phyloP scores from a whole-genome alignment of 2,113 vertebrate genomes.

The Pao palembangensis region DNA sequence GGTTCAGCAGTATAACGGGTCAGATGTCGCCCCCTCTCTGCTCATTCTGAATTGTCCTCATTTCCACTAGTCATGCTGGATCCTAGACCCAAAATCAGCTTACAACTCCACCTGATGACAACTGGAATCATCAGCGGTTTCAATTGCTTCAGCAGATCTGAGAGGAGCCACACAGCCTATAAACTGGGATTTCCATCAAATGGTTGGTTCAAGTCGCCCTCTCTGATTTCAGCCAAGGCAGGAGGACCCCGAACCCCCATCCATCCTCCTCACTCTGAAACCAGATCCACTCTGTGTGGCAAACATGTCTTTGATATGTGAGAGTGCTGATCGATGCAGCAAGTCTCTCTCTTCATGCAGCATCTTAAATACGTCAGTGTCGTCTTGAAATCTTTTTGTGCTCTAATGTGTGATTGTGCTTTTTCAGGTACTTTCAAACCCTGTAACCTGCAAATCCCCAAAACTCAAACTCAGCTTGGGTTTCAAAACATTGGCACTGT shows the following conservation, averaged over 20 bases:
- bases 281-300: slow-evolving; percentile 43
- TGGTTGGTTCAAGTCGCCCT: slow-evolving; percentile 8
- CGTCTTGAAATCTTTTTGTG: background rate
- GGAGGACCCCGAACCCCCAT: slow-evolving; percentile 30
- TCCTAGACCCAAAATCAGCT: slow-evolving; percentile 26
- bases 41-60: background rate
- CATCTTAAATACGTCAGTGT: background rate
- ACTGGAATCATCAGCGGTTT: slow-evolving; percentile 38
- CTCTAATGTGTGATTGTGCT: slow-evolving; percentile 3
- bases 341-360: slow-evolving; percentile 9
- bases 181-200: slow-evolving; percentile 42
- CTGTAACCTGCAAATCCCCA: background rate
- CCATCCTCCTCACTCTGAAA: slow-evolving; percentile 46
- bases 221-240: slow-evolving; percentile 57
- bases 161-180: slow-evolving; percentile 38
- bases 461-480: background rate
- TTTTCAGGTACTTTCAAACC: background rate
- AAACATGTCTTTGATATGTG: slow-evolving; percentile 58
- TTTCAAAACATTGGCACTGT: slow-evolving; percentile 12
- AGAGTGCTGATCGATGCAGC: slow-evolving; percentile 51
- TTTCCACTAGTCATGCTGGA: background rate
- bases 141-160: slow-evolving; percentile 36
- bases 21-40: background rate
- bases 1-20: too few relatives aligned
- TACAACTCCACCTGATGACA: slow-evolving; percentile 33